A percentile compares a stretch with the other conserved stretches of the same genome.
Conservation (phyloP, 2,113 vertebrate genomes). For the Tetraodon nigroviridis region DNA sequence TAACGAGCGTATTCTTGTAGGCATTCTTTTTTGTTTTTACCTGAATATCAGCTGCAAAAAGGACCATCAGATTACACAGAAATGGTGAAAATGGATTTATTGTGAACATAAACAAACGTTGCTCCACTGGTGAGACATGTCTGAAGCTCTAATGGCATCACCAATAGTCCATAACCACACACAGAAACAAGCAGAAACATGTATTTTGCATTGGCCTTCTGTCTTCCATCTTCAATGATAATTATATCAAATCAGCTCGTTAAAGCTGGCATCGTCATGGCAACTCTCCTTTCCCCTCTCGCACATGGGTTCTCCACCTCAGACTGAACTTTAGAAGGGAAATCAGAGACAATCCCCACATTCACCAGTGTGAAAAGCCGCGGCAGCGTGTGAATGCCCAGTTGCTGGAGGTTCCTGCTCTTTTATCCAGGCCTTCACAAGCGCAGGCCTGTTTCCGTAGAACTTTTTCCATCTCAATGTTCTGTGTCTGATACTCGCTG, state of each 20-base stretch:
- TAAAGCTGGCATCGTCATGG: constrained; percentile 42
- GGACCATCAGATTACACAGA: constrained; percentile 12
- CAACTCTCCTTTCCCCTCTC: constrained; percentile 30
- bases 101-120: not conserved
- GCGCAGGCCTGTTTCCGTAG: not conserved
- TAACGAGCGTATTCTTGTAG: constrained; percentile 37
- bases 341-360: constrained; percentile 18
- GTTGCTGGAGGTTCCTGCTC: constrained; percentile 20
- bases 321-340: constrained; percentile 2
- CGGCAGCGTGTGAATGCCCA: constrained; percentile 11
- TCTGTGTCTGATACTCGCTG: constrained; percentile 8
- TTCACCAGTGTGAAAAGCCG: constrained; percentile 24
- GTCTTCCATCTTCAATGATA: constrained; percentile 21
- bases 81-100: not conserved
- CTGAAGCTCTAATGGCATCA: constrained; percentile 26
- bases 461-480: not conserved
- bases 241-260: constrained; percentile 37
- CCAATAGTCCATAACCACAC: constrained; percentile 36
- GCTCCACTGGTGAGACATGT: constrained; percentile 13
- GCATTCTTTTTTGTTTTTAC: constrained; percentile 1
- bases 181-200: constrained; percentile 5
- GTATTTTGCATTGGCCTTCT: constrained; percentile 1
- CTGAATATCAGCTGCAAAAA: constrained; percentile 9
- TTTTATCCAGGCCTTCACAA: constrained; percentile 5
- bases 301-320: constrained; percentile 12